phyloP scores from a whole-genome alignment of 2,797 vertebrate genomes.

The Varecia variegata region DNA sequence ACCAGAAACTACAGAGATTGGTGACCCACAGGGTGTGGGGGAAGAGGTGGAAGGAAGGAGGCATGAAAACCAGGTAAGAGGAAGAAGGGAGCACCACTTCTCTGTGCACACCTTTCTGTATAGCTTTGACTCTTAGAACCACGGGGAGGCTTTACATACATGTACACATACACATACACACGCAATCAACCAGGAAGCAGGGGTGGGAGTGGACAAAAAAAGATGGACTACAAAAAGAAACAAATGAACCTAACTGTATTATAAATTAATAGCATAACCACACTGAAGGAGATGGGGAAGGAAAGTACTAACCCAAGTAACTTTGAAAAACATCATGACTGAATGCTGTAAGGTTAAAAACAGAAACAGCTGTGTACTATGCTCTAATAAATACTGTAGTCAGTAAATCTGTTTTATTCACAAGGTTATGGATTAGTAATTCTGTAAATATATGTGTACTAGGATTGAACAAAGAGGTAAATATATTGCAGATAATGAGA shows the following conservation, averaged over 20 bases:
- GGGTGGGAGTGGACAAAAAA: not conserved
- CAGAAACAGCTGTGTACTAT: not conserved
- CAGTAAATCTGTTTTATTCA: not conserved
- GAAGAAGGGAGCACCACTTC: not conserved
- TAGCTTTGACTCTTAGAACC: not conserved
- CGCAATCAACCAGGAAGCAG: not conserved
- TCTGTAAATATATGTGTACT: not conserved
- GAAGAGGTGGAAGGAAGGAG: not conserved
- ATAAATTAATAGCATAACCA: constrained; percentile 15
- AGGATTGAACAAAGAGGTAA: not conserved
- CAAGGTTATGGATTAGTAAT: not conserved
- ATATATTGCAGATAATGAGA: not conserved
- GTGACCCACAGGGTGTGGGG: not conserved
- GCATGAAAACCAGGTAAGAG: not conserved
- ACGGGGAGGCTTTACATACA: not conserved
- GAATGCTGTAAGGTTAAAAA: not conserved
- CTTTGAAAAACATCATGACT: not conserved
- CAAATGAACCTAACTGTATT: not conserved
- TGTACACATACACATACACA: not conserved
- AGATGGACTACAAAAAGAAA: not conserved
- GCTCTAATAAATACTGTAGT: not conserved
- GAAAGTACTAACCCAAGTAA: not conserved
- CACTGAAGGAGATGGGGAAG: not conserved
- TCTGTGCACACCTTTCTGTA: not conserved
- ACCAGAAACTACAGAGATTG: not conserved